Conservation (phyloP, 1,140 invertebrate species). For the Acromyrmex echinatior region DNA sequence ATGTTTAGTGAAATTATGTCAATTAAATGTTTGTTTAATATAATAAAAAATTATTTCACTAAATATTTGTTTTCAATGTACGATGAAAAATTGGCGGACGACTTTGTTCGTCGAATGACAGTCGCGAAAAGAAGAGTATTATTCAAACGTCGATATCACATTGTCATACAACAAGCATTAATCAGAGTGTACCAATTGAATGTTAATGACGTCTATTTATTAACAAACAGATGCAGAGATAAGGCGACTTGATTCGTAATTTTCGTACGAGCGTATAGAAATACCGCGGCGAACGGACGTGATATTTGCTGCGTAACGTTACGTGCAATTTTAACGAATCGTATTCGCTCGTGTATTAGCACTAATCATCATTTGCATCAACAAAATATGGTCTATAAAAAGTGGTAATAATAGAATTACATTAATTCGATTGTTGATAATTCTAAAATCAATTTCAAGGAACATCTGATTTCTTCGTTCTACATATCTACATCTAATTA, state of each 20-base stretch:
- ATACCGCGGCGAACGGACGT: not conserved
- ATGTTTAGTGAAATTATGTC: too few relatives aligned
- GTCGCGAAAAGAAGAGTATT: conserved; percentile 29
- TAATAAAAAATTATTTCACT: too few relatives aligned
- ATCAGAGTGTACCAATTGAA: not conserved
- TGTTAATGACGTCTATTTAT: conserved; percentile 42
- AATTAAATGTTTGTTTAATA: too few relatives aligned
- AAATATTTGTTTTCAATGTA: too few relatives aligned
- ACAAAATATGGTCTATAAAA: not conserved
- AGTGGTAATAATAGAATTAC: not conserved
- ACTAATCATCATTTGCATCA: not conserved
- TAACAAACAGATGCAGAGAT: conserved; percentile 20
- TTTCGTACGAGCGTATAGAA: not conserved
- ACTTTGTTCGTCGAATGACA: not conserved
- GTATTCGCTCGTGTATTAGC: not conserved
- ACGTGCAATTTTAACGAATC: conserved; percentile 15
- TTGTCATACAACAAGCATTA: not conserved
- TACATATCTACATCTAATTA: not conserved
- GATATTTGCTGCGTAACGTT: conserved; percentile 30
- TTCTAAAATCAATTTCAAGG: not conserved
- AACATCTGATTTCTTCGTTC: not conserved
- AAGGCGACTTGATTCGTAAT: not conserved
- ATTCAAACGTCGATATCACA: not conserved
- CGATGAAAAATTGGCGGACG: not conserved
- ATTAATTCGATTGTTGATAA: not conserved